A percentile compares a stretch with the other conserved stretches of the same genome.
Conservation (phyloP, 2,113 vertebrate genomes). For the Seriola quinqueradiata region DNA sequence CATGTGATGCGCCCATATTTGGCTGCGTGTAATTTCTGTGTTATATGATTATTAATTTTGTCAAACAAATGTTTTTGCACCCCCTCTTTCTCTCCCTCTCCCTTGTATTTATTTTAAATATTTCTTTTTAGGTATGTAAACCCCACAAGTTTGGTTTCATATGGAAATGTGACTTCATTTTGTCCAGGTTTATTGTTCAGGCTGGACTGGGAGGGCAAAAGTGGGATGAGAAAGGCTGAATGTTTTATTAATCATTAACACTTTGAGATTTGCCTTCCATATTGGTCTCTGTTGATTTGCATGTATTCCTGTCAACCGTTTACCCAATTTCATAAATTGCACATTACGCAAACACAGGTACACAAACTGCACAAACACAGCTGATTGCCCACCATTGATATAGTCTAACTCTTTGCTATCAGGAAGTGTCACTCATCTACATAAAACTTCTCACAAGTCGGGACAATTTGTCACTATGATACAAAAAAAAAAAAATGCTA, state of each 20-base stretch:
- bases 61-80: constrained; percentile 79
- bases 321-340: constrained; percentile 46
- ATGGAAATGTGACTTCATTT: constrained; percentile 73
- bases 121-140: constrained; percentile 80
- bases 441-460: neutral
- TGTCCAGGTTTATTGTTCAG: constrained; percentile 53
- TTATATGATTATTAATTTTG: constrained; percentile 80
- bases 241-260: constrained; percentile 69
- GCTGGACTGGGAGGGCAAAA: constrained; percentile 62
- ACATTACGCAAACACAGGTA: constrained; percentile 36
- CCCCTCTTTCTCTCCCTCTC: constrained; percentile 75
- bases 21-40: constrained; percentile 84
- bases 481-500: constrained; percentile 1
- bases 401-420: neutral
- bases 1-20: constrained; percentile 84
- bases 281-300: constrained; percentile 74
- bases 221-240: constrained; percentile 58
- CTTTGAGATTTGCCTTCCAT: constrained; percentile 66
- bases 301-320: constrained; percentile 67
- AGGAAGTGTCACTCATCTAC: neutral
- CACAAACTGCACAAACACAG: neutral
- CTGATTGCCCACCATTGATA: neutral
- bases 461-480: neutral
- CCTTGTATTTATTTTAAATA: constrained; percentile 61
- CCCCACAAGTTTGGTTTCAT: constrained; percentile 82